These are phyloP conservation scores for Typhlichthys subterraneus DNA, from an alignment of 2,797 vertebrate genomes.

Conservation along the genomic window DNA sequence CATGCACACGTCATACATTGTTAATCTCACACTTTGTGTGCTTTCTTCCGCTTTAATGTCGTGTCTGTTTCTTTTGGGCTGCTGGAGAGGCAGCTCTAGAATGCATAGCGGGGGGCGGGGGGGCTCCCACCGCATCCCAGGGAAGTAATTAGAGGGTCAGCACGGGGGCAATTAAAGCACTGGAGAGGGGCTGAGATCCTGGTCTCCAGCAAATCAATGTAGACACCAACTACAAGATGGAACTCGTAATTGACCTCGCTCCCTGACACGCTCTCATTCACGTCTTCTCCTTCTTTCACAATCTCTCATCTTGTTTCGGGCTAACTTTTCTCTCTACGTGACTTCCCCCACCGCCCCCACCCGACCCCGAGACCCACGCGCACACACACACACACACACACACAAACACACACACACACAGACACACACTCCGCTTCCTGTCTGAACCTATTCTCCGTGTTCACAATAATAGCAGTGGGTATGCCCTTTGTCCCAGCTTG, in stretches of 20 bases:
- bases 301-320: not conserved
- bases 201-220: slow-evolving; percentile 73
- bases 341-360: not conserved
- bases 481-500: slow-evolving; percentile 37
- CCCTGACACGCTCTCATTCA: slow-evolving; percentile 41
- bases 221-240: slow-evolving; percentile 69
- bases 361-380: not conserved
- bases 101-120: slow-evolving; percentile 19
- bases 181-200: slow-evolving; percentile 55
- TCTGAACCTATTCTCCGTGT: slow-evolving; percentile 10
- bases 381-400: not conserved
- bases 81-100: slow-evolving; percentile 29
- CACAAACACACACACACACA: not conserved
- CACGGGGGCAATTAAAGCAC: slow-evolving; percentile 69
- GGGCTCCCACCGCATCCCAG: slow-evolving; percentile 4
- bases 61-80: not conserved
- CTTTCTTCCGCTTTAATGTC: slow-evolving; percentile 16
- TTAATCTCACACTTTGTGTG: slow-evolving; percentile 36
- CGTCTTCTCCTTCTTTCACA: slow-evolving; percentile 22
- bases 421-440: not conserved
- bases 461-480: slow-evolving; percentile 23
- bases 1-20: slow-evolving; percentile 42
- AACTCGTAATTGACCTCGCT: slow-evolving; percentile 72
- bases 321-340: slow-evolving; percentile 19
- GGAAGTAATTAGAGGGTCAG: slow-evolving; percentile 76